phyloP scores from a whole-genome alignment of 2,888 invertebrate genomes.

The Ornithoptera priamus region DNA sequence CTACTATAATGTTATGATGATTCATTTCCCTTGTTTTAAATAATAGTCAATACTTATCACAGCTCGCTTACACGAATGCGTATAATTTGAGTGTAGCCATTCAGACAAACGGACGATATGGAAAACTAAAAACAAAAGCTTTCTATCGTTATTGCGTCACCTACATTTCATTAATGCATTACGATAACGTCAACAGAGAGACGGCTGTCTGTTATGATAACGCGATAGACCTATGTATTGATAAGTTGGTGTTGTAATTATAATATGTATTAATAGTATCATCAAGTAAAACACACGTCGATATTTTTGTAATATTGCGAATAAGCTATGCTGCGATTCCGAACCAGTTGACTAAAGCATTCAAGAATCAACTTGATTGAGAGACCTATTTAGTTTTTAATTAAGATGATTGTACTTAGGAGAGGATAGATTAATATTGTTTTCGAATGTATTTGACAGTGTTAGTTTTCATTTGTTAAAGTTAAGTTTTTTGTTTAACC shows the following conservation, averaged over 20 bases:
- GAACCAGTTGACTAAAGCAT: background rate
- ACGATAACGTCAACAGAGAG: constrained; percentile 17
- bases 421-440: no score
- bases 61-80: constrained; percentile 1
- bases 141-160: constrained; percentile 15
- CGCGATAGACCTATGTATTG: constrained; percentile 10
- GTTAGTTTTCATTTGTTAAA: no score
- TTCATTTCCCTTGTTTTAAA: constrained; percentile 10
- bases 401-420: no score
- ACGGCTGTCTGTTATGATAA: constrained; percentile 18
- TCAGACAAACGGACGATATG: constrained; percentile 22
- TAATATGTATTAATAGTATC: constrained; percentile 10
- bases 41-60: constrained; percentile 17
- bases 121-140: constrained; percentile 27
- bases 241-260: constrained; percentile 5
- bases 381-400: no score
- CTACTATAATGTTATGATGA: background rate
- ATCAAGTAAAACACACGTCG: background rate
- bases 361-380: background rate
- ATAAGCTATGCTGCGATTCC: background rate
- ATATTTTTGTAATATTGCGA: background rate
- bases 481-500: no score
- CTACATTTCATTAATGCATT: constrained; percentile 22
- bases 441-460: no score
- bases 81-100: constrained; percentile 20